A percentile compares a stretch with the other conserved stretches of the same genome.
Evolutionary conservation across 2,797 vertebrate species (phyloP).

Genomic region (Malurus splendens): DNA sequence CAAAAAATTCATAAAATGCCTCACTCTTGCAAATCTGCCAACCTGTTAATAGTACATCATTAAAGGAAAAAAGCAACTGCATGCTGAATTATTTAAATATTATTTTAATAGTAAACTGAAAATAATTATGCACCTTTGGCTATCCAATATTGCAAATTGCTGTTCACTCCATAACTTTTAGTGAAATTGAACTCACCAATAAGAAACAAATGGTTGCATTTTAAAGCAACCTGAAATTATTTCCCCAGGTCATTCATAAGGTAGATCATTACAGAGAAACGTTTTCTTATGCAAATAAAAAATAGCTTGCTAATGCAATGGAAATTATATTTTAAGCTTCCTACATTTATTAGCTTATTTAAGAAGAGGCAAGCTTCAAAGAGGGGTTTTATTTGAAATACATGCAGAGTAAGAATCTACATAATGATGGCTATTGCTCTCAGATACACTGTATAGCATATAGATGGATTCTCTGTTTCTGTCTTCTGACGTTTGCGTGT

Average conservation of each 20-base stretch:
- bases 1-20: not conserved
- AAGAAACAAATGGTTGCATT: conserved; percentile 54
- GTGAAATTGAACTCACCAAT: conserved; percentile 38
- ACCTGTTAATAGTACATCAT: conserved; percentile 2
- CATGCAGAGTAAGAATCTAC: not conserved
- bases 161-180: conserved; percentile 16
- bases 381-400: not conserved
- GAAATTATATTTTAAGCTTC: conserved; percentile 10
- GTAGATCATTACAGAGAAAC: conserved; percentile 39
- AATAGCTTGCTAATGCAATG: conserved; percentile 6
- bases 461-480: not conserved
- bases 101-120: conserved; percentile 48
- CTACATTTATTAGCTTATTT: conserved; percentile 37
- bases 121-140: conserved; percentile 43
- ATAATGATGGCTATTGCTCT: not conserved
- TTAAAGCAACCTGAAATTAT: conserved; percentile 56
- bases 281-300: conserved; percentile 8
- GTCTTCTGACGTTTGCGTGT: accelerated
- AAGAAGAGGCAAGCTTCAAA: conserved; percentile 19
- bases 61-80: conserved; percentile 4
- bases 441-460: not conserved
- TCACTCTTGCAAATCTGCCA: not conserved
- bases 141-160: conserved; percentile 7
- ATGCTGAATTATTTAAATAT: conserved; percentile 42
- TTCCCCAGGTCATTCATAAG: conserved; percentile 55